Base-by-base conservation (phyloP, 2,113 vertebrate genomes). In the Embiotoca jacksoni region DNA sequence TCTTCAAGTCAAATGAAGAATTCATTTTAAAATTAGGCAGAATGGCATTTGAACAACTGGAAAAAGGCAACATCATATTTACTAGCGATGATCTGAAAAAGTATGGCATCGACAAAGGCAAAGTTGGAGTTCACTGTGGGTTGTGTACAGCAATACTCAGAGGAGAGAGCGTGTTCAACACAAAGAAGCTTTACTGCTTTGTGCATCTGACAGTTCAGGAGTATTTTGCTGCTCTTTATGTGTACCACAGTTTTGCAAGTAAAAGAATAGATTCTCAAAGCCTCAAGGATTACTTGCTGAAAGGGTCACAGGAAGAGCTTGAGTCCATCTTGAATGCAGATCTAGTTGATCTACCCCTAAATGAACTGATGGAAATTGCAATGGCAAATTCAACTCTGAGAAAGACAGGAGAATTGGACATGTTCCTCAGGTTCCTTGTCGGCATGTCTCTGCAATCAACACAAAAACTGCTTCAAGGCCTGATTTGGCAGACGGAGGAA, bases 151-250 rank as follows among this genome's bases (percentile, higher is more conserved):
- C 58, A 46, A 67, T 83, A 56, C 64, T 87, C 5, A 81, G 78
- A 59, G 63, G 75, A 41, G 77, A 87, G 50, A 31, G 14, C 0
- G 32, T 52, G 23, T 70, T 80, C 15, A 0, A 23, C 0, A 59
- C 0, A 30, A 80, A 77, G 50, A 80, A 72, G 44, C 54, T 54
- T 41, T 87, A 37, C 55, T 80, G 76, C 55, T 87, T 81, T 78
- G 81, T 87, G 5, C 80, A 83, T 55, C 53, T 81, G 73, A 83
- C 81, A 16, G 49, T 87, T 57, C 80, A 83, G 41, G 81, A 86
- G 62, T 86, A 72, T 66, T 80, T 86, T 72, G 84, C 80, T 11
- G 80, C 75, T 55, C 71, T 86, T 14, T 81, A 74, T 75, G 82
- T 88, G 6, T 84, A 81, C 62, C 61, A 30, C 30, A 78, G 71